Conservation (phyloP, 2,113 vertebrate species). For the Motacilla tschutschensis region DNA sequence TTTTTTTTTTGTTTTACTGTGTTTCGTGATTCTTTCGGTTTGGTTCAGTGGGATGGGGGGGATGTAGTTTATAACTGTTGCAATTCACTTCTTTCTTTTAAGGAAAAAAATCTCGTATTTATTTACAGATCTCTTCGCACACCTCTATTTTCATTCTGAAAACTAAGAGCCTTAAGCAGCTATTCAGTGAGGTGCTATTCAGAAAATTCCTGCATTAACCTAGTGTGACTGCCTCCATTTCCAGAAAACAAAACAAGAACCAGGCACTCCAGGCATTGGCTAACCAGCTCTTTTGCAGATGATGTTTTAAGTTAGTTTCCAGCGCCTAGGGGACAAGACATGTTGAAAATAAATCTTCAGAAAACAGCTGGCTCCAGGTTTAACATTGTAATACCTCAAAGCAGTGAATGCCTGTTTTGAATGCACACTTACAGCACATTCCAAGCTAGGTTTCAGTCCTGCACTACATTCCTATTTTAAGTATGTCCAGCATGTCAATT, state of each 20-base stretch:
- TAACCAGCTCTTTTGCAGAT: neutral
- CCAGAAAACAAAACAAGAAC: constrained; percentile 11
- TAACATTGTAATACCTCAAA: constrained; percentile 40
- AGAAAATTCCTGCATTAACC: neutral
- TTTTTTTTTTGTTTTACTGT: neutral
- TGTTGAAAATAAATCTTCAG: constrained; percentile 38
- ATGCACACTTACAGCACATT: constrained; percentile 29
- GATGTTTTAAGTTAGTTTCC: constrained; percentile 15
- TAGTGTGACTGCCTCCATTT: neutral
- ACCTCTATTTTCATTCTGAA: neutral
- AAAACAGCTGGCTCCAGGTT: constrained; percentile 31
- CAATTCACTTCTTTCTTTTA: neutral
- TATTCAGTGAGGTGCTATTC: neutral
- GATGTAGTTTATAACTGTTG: accelerated
- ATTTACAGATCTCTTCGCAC: neutral
- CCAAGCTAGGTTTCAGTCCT: neutral
- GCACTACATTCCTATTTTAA: constrained; percentile 5
- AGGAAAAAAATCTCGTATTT: neutral
- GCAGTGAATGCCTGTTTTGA: constrained; percentile 21
- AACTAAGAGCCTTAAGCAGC: neutral
- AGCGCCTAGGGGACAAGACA: neutral
- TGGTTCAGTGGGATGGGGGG: neutral
- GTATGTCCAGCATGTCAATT: constrained; percentile 32
- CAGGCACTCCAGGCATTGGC: neutral
- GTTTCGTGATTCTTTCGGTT: neutral